phyloP scores from a whole-genome alignment of 1,140 invertebrate genomes.

The Aphis gossypii region DNA sequence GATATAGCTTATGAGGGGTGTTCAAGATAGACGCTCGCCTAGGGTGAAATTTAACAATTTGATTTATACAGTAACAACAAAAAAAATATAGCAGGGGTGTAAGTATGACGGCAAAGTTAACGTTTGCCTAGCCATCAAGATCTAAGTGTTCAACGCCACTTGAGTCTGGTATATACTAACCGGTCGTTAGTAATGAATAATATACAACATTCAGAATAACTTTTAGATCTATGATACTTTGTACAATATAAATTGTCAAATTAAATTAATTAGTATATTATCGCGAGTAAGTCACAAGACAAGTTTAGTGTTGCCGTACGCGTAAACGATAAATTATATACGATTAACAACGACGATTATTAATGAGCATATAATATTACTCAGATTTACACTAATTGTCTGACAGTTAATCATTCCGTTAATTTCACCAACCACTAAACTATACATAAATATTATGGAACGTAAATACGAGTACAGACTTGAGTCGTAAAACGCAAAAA shows the following conservation, averaged over 20 bases:
- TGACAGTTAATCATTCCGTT: neutral
- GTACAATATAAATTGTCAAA: neutral
- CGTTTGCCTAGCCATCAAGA: neutral
- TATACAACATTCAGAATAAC: neutral
- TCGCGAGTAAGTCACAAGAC: neutral
- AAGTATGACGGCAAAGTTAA: neutral
- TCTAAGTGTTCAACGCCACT: neutral
- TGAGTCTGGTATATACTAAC: neutral
- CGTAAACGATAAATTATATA: neutral
- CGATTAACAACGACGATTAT: neutral
- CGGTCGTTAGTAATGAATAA: neutral
- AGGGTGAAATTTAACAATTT: neutral
- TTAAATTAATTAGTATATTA: neutral
- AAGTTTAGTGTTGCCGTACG: neutral
- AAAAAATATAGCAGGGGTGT: neutral
- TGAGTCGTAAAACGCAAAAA: neutral
- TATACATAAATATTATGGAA: neutral
- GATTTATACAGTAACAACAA: neutral
- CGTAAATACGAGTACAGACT: neutral
- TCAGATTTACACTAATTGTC: conserved; percentile 15
- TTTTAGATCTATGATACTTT: neutral
- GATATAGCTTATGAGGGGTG: neutral
- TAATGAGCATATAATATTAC: conserved; percentile 8
- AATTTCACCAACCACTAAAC: neutral
- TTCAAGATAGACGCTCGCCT: neutral